Conservation (phyloP, 2,888 invertebrate species). For the Nasonovia ribisnigri region DNA sequence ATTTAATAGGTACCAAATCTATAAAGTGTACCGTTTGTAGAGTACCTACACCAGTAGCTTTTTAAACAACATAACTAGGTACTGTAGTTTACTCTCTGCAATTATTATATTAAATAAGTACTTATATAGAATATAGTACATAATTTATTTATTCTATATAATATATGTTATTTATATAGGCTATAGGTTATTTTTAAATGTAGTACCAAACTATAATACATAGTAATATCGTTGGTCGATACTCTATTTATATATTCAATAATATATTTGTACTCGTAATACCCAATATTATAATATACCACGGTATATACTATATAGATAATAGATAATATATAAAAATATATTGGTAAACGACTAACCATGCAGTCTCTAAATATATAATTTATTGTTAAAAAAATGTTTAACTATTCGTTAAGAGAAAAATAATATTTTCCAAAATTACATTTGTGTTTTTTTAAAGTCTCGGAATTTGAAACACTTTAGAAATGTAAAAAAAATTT, state of each 20-base stretch:
- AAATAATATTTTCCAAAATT: not conserved
- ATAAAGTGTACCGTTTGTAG: too few relatives aligned
- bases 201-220: not conserved
- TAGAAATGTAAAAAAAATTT: not conserved
- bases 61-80: too few relatives aligned
- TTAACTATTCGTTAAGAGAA: not conserved
- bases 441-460: not conserved
- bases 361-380: not conserved
- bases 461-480: conserved; percentile 11
- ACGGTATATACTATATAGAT: too few relatives aligned
- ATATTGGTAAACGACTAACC: not conserved
- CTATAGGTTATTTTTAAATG: not conserved
- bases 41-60: too few relatives aligned
- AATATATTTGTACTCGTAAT: too few relatives aligned
- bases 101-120: too few relatives aligned
- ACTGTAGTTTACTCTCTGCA: too few relatives aligned
- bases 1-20: too few relatives aligned
- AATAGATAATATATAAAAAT: too few relatives aligned
- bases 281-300: too few relatives aligned
- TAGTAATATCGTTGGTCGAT: not conserved
- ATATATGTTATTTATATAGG: too few relatives aligned
- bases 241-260: not conserved
- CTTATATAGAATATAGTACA: not conserved
- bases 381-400: not conserved
- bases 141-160: not conserved